Evolutionary conservation across 2,113 vertebrate genomes (phyloP), one percentile per base, ranked within the genome.

Genomic region (Thomomys bottae): DNA sequence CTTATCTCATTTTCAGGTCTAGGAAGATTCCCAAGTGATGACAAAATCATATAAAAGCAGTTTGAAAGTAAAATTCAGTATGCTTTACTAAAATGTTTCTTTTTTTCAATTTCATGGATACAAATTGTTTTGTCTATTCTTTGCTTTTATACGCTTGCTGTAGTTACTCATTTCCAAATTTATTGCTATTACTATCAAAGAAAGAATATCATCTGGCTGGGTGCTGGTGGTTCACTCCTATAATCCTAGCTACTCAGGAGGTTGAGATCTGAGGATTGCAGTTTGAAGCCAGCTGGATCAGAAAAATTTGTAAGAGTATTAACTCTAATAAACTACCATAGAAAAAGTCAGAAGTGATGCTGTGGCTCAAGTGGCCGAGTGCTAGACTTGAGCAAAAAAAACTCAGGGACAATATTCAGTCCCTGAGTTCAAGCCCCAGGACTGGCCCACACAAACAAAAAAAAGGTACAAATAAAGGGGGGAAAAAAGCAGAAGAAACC

Each of bases 11-110:
- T 96, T 91, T 40, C 75, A 96, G 96, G 87, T 75, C 87, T 91
- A 94, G 92, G 94, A 96, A 96, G 94, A 96, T 87, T 87, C 64
- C 66, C 70, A 95, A 89, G n/a, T 67, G 78, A 91, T 49, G 87
- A 32, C n/a, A 92, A 92, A 89, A 84, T 92, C 87, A 87, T 88
- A 92, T 30, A 84, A 24, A 94, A 91, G 36, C n/a, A 76, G 30
- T 28, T 73, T 66, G 71, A 91, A 78, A 89, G 54, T 71, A 90
- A 87, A 90, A 77, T 88, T 66, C 73, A 84, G 8, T 45, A 28
- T 84, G 30, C 78, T 73, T 91, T 70, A 78, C 32, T 63, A 73
- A 89, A 94, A 89, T 61, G 30, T 4, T n/a, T 81, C 6, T 71
- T 32, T 61, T 61, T 42, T 21, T 36, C 5, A 68, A 15, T 77